Base-by-base conservation (phyloP, 2,797 vertebrate species). In the Argyrosomus regius region DNA sequence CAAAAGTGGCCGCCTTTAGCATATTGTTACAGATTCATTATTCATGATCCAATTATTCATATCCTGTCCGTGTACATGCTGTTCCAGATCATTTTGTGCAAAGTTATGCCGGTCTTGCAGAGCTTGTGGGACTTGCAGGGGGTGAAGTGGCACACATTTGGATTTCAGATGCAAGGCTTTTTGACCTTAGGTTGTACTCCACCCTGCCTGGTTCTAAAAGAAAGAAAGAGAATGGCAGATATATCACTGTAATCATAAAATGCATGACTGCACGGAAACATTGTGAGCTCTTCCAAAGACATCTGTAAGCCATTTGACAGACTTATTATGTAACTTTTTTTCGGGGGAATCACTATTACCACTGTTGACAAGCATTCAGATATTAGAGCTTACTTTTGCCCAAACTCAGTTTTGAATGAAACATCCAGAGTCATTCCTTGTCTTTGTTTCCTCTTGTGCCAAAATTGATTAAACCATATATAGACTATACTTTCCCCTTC, bases 161-260 rank as follows among this genome's bases (percentile, higher is more conserved):
- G 49, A 95, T 95, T 88, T 96, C 94, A 43, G 95, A 96, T 48
- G 95, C 94, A 72, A 95, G 93, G 0, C 9, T 72, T 68, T 82
- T 90, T 22, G 80, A 1, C 3, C 5, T 72, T 0, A 94, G 0
- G 0, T 0, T 88, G 75, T 96, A 95, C 6, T 77, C 81, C 18
- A 82, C 0, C 46, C 6, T 77, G 10, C 89, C 69, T 41, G 94
- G 94, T 84, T 95, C 95, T 95, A 52, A 18, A 84, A 85, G 58
- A 6, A 61, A 20, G 11, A 49, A 57, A 56, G 50, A 70, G 4
- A 79, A 18, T 43, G 10, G 1, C 10, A 75, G 12, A 53, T 48
- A 22, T 52, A 57, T 64, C 18, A 67, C 3, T 28, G 16, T n/a
- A 20, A n/a, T 39, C 6, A 63, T 14, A n/a, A 75, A 28, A 69